Percentiles rank a stretch among this genome's conserved stretches.
phyloP scores from a whole-genome alignment of 2,113 vertebrate species.

The Rousettus leschenaultii region DNA sequence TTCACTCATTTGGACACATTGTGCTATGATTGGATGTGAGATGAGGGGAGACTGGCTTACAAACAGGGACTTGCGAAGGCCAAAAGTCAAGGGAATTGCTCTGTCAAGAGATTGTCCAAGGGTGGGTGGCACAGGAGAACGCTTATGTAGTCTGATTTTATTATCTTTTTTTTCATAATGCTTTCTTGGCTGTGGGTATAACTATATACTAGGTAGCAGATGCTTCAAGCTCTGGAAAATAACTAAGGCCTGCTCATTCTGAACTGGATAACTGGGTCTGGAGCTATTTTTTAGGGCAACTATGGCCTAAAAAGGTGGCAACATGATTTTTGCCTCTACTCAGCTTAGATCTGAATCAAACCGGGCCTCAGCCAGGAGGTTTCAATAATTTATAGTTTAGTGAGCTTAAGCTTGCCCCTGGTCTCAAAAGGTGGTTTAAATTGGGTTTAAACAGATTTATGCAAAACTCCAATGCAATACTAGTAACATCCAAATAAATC shows the following conservation, averaged over 20 bases:
- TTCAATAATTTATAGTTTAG: constrained; percentile 29
- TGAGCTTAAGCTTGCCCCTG: not conserved
- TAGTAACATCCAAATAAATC: constrained; percentile 51
- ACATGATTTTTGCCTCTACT: not conserved
- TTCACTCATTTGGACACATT: constrained; percentile 19
- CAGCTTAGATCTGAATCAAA: constrained; percentile 11
- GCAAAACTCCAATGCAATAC: not conserved
- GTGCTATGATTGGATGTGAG: constrained; percentile 33
- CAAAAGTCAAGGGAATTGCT: constrained; percentile 33
- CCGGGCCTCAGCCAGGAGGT: not conserved
- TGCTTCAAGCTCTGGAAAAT: constrained; percentile 32
- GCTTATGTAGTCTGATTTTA: constrained; percentile 26
- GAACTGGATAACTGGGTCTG: not conserved
- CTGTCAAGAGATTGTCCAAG: not conserved
- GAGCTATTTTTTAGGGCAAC: not conserved
- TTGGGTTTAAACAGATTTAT: constrained; percentile 39
- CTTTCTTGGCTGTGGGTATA: not conserved
- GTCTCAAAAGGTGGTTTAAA: constrained; percentile 12
- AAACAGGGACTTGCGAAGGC: not conserved
- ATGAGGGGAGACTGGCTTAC: not conserved
- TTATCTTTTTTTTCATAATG: constrained; percentile 14
- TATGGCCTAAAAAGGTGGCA: not conserved
- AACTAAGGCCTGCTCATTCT: not conserved
- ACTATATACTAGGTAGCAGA: not conserved
- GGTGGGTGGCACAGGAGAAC: not conserved